phyloP scores from a whole-genome alignment of 2,888 invertebrate species.

The Endotricha flammealis region DNA sequence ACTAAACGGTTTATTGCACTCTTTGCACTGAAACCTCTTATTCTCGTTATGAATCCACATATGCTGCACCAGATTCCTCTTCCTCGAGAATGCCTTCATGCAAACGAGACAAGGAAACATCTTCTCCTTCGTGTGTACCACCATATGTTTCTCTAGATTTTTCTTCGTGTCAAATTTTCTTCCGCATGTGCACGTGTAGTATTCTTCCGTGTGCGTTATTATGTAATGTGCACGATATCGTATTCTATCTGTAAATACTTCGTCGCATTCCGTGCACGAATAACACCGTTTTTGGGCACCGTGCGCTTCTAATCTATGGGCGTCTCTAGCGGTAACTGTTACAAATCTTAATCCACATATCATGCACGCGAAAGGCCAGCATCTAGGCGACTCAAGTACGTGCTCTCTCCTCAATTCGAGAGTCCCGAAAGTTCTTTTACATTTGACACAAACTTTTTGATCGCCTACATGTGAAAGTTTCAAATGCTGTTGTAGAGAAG shows the following conservation, averaged over 20 bases:
- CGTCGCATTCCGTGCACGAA: constrained; percentile 29
- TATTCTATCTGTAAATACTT: constrained; percentile 23
- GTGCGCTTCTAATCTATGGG: constrained; percentile 27
- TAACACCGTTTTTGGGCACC: constrained; percentile 20
- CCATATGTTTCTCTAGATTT: constrained; percentile 43
- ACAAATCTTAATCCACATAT: constrained; percentile 31
- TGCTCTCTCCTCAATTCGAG: constrained; percentile 27
- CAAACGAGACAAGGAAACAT: constrained; percentile 37
- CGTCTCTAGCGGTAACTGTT: constrained; percentile 20
- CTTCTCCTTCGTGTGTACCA: constrained; percentile 46
- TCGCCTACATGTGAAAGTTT: constrained; percentile 20
- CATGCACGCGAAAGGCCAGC: constrained; percentile 29
- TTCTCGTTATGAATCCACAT: constrained; percentile 25
- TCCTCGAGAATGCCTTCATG: constrained; percentile 30
- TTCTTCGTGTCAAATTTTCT: constrained; percentile 42
- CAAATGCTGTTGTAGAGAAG: constrained; percentile 28
- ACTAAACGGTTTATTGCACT: constrained; percentile 16
- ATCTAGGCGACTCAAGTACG: constrained; percentile 22
- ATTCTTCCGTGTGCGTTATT: constrained; percentile 13
- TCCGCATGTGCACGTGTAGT: constrained; percentile 20
- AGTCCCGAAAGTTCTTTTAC: constrained; percentile 26
- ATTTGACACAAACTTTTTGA: constrained; percentile 26
- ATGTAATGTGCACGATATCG: constrained; percentile 26
- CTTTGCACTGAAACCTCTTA: constrained; percentile 18
- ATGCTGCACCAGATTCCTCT: constrained; percentile 24